A percentile compares a stretch with the other conserved stretches of the same genome.
Evolutionary conservation across 2,888 invertebrate genomes (phyloP).

Genomic region (Diarsia rubi): DNA sequence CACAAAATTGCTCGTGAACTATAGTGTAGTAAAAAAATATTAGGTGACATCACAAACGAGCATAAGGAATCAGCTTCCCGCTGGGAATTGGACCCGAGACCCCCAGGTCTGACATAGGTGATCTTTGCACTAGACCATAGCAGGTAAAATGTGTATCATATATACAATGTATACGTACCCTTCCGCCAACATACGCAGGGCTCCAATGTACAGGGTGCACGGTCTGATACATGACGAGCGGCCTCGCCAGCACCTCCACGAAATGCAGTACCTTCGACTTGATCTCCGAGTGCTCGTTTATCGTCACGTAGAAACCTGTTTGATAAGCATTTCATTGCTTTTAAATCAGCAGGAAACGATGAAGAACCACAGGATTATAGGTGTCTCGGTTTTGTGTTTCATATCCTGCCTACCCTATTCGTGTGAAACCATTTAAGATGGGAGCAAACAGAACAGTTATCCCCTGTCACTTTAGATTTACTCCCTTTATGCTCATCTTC

Average conservation of each 20-base stretch:
- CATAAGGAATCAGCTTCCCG: neutral
- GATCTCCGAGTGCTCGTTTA: slow-evolving; percentile 97
- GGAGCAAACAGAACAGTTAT: neutral
- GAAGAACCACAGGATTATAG: neutral
- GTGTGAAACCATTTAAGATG: neutral
- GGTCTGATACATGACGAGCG: slow-evolving; percentile 98
- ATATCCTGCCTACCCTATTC: neutral
- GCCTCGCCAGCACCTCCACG: slow-evolving; percentile 98
- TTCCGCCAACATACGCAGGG: slow-evolving; percentile 96
- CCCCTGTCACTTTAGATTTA: neutral
- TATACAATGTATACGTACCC: slow-evolving; percentile 89
- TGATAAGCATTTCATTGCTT: neutral
- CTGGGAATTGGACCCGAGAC: neutral
- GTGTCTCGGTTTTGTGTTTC: neutral
- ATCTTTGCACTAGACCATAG: neutral
- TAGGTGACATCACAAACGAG: neutral
- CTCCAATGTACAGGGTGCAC: slow-evolving; percentile 99
- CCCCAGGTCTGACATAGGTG: neutral
- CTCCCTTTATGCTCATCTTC: neutral
- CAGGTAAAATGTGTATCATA: neutral
- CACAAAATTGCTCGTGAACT: neutral
- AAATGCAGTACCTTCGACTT: slow-evolving; percentile 98
- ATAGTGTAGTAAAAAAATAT: neutral
- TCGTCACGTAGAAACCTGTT: slow-evolving; percentile 96
- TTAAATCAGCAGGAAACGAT: neutral